phyloP scores from a whole-genome alignment of 2,113 vertebrate genomes.

The Amblyopsis rosae region DNA sequence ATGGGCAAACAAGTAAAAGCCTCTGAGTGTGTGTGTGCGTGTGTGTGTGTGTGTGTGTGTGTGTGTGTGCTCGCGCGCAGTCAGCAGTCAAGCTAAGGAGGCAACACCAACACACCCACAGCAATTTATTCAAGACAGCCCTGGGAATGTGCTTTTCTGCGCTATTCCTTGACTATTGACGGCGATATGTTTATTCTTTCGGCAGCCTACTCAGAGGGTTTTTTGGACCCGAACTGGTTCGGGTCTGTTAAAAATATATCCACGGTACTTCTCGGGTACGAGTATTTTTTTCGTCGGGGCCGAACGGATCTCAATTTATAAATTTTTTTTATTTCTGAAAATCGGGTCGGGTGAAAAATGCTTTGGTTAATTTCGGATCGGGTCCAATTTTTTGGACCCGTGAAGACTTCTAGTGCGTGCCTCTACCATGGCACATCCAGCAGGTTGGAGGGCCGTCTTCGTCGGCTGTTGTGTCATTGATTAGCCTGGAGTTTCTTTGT shows the following conservation, averaged over 20 bases:
- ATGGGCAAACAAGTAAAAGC: background rate
- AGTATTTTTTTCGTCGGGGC: no score
- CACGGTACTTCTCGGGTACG: no score
- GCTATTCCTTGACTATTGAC: no score
- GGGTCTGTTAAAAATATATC: no score
- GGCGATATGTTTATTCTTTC: no score
- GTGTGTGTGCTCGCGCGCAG: slow-evolving; percentile 9
- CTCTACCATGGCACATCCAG: slow-evolving; percentile 23
- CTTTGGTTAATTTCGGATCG: no score
- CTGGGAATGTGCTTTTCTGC: background rate
- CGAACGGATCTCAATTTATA: no score
- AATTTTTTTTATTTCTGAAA: no score
- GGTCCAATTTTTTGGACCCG: no score
- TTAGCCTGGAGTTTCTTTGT: slow-evolving; percentile 48
- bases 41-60: background rate
- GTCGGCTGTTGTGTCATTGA: slow-evolving; percentile 44
- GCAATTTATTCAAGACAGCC: slow-evolving; percentile 21
- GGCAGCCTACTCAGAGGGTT: no score
- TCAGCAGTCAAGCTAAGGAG: slow-evolving; percentile 25
- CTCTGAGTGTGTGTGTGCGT: slow-evolving; percentile 3
- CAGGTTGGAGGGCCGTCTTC: slow-evolving; percentile 21
- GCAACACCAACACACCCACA: slow-evolving; percentile 12
- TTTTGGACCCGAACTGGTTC: no score
- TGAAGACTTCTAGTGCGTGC: background rate
- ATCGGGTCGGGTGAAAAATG: no score